Evolutionary conservation across 2,888 invertebrate genomes (phyloP), one percentile per base, ranked within the genome.

Genomic region (Rhagonycha fulva): DNA sequence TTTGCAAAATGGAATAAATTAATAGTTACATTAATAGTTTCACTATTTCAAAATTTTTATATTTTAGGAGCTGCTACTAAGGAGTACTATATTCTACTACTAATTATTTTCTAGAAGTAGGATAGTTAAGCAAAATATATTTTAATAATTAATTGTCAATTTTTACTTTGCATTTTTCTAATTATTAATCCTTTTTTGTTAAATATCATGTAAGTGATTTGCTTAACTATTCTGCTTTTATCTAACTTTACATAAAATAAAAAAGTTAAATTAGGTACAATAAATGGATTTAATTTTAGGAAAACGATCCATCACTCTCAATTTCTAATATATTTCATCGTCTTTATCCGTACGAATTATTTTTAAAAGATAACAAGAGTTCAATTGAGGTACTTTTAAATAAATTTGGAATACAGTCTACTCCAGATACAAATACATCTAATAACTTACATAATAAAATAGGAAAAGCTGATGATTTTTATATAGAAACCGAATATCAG

Each of bases 261-360:
- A 26, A 19, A 19, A 19, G 19, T 19, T 19, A 19, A 19, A 19
- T 26, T 26, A 26, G 7, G 26, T 26, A 26, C 26, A 26, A 24
- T 26, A 26, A 26, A 26, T n/a, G 47, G 47, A n/a, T 47, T 47
- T 30, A 80, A 76, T 89, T 89, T 69, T 89, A 97, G 96, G 92
- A 94, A 86, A 88, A 89, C 63, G 93, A 93, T 84, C 93, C 95
- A 1, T 85, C 89, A 32, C 87, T 94, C 47, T 90, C 94, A 11
- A 88, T 92, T 0, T 91, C 92, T 83, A 92, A 94, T 77, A 88
- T 95, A 2, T 87, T 98, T 61, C 92, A 92, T 79, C 90, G 94
- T 47, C 89, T 97, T 0, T 98, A 98, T 87, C 98, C 98, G 0
- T 95, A 95, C 86, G 91, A 93, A 81, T 89, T 92, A 3, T 94